These are phyloP conservation scores for Ctenopoma kingsleyae DNA, from an alignment of 2,797 vertebrate genomes.

Conservation along the genomic window DNA sequence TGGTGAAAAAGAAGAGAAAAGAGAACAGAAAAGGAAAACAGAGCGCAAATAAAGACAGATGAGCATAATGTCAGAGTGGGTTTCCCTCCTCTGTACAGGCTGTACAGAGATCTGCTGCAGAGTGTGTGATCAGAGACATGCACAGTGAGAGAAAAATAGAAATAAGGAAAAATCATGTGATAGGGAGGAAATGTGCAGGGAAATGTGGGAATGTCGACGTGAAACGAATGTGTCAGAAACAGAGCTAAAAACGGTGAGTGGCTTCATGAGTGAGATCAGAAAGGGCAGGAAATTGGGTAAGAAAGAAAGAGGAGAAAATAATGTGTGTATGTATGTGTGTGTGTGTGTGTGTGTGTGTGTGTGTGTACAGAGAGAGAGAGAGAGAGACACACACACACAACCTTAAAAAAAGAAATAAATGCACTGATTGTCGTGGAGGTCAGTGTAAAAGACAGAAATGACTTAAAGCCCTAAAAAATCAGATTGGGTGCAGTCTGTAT, in stretches of 20 bases:
- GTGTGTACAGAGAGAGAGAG: not conserved
- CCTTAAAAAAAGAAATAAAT: not conserved
- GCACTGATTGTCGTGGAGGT: not conserved
- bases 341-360: not conserved
- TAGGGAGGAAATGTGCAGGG: constrained; percentile 46
- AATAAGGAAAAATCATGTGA: constrained; percentile 36
- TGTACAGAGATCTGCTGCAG: constrained; percentile 24
- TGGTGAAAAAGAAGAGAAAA: constrained; percentile 30
- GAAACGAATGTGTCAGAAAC: constrained; percentile 45
- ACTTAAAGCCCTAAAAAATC: constrained; percentile 15
- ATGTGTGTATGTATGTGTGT: not conserved
- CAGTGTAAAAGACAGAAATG: constrained; percentile 24
- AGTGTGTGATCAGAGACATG: constrained; percentile 11
- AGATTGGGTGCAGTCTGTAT: constrained; percentile 34
- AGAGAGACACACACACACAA: not conserved
- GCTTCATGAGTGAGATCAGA: constrained; percentile 23
- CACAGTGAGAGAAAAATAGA: constrained; percentile 41
- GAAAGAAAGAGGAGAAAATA: constrained; percentile 3
- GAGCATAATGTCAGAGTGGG: constrained; percentile 28
- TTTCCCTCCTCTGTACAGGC: constrained; percentile 16
- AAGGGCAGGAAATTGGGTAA: constrained; percentile 29
- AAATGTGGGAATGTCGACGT: constrained; percentile 54
- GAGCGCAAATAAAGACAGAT: constrained; percentile 53
- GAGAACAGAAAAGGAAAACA: constrained; percentile 15
- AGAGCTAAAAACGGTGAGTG: not conserved